phyloP scores from a whole-genome alignment of 53 echinoderm and acorn worm species.

The Arbacia lixula region DNA sequence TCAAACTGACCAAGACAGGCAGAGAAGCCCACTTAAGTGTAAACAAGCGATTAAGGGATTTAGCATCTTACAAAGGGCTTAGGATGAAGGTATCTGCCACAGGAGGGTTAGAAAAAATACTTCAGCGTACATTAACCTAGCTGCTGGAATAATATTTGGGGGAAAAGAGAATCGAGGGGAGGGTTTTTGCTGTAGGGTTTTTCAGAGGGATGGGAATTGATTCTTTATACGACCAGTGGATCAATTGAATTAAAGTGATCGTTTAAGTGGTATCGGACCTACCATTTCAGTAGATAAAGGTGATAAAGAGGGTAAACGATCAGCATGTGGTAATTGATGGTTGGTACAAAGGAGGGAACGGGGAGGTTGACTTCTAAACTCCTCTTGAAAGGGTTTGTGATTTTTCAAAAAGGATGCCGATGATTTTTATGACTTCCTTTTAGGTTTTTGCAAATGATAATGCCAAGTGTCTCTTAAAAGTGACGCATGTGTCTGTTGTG shows the following conservation, averaged over 20 bases:
- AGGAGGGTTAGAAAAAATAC: too few relatives aligned
- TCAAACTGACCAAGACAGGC: not conserved
- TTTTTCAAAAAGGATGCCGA: not conserved
- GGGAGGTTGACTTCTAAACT: not conserved
- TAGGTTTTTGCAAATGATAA: too few relatives aligned
- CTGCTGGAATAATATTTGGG: not conserved
- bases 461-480: too few relatives aligned
- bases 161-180: not conserved
- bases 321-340: constrained; percentile 16
- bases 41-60: constrained; percentile 50
- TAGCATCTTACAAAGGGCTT: constrained; percentile 1
- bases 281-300: not conserved
- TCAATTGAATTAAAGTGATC: not conserved
- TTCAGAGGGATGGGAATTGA: not conserved
- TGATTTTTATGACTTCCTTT: constrained; percentile 12
- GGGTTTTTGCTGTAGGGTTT: not conserved
- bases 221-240: not conserved
- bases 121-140: constrained; percentile 11
- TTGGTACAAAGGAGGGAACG: not conserved
- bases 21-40: constrained; percentile 21
- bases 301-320: constrained; percentile 1
- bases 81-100: not conserved
- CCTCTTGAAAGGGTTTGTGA: not conserved
- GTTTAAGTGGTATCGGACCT: constrained; percentile 7
- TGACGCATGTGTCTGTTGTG: too few relatives aligned